Conservation (phyloP, 2,113 vertebrate genomes). For the Pholis gunnellus region DNA sequence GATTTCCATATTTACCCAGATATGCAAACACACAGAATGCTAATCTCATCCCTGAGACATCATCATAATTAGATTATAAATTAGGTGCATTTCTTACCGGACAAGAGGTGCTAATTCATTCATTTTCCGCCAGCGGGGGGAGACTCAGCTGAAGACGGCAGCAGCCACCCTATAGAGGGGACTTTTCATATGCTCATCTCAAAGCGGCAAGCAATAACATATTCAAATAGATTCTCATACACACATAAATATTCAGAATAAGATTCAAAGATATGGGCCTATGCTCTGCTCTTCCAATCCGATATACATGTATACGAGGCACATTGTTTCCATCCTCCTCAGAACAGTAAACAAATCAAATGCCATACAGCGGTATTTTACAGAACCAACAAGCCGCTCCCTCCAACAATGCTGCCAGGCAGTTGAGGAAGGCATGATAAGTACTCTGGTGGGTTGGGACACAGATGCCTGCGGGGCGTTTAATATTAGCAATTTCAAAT, state of each 20-base stretch:
- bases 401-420: conserved; percentile 72
- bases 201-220: conserved; percentile 51
- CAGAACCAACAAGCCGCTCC: conserved; percentile 65
- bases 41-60: conserved; percentile 75
- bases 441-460: conserved; percentile 79
- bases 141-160: conserved; percentile 18
- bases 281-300: conserved; percentile 24
- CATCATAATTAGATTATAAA: conserved; percentile 79
- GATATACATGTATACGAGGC: conserved; percentile 31
- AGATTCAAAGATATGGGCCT: conserved; percentile 26
- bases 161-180: conserved; percentile 32
- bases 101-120: conserved; percentile 78
- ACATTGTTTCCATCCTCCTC: conserved; percentile 52
- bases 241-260: conserved; percentile 62
- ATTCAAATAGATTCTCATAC: conserved; percentile 66
- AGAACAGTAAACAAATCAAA: conserved; percentile 69
- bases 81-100: conserved; percentile 75
- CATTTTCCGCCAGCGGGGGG: conserved; percentile 32
- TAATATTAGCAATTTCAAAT: conserved; percentile 78
- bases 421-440: conserved; percentile 73
- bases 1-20: conserved; percentile 75
- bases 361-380: conserved; percentile 64
- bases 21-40: conserved; percentile 71
- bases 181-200: conserved; percentile 21
- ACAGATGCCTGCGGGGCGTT: conserved; percentile 59